Conservation (phyloP, 2,113 vertebrate species). For the Cromileptes altivelis region DNA sequence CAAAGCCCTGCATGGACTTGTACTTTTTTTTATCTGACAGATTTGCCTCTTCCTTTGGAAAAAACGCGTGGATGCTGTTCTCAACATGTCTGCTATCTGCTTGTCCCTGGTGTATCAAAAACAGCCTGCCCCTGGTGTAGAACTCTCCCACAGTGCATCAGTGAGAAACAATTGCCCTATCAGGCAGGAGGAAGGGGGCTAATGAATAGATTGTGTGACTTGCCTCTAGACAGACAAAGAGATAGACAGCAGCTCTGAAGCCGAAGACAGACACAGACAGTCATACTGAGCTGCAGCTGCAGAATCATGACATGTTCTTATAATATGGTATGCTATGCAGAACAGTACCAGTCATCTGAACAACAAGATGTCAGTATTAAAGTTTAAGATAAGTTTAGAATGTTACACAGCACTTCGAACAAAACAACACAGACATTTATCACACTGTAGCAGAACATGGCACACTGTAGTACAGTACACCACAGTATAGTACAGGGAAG, state of each 20-base stretch:
- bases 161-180: constrained; percentile 63
- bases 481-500: background rate
- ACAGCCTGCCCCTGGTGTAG: constrained; percentile 45
- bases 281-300: constrained; percentile 22
- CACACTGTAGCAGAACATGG: background rate
- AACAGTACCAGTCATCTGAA: constrained; percentile 13
- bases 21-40: constrained; percentile 68
- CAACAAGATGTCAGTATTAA: background rate
- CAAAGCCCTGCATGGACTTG: constrained; percentile 60
- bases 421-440: background rate
- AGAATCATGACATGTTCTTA: constrained; percentile 25
- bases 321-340: constrained; percentile 10
- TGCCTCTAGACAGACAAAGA: constrained; percentile 55
- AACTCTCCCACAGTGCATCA: constrained; percentile 57
- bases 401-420: background rate
- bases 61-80: constrained; percentile 32
- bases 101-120: constrained; percentile 60
- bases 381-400: background rate
- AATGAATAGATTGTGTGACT: constrained; percentile 69
- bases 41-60: constrained; percentile 67
- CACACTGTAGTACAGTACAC: background rate
- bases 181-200: constrained; percentile 59
- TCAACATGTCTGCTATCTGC: constrained; percentile 61
- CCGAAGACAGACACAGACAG: constrained; percentile 19
- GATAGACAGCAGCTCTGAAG: constrained; percentile 33